Percentiles rank a stretch among this genome's conserved stretches.
phyloP scores from a whole-genome alignment of 2,888 invertebrate genomes.

The Acleris holmiana region DNA sequence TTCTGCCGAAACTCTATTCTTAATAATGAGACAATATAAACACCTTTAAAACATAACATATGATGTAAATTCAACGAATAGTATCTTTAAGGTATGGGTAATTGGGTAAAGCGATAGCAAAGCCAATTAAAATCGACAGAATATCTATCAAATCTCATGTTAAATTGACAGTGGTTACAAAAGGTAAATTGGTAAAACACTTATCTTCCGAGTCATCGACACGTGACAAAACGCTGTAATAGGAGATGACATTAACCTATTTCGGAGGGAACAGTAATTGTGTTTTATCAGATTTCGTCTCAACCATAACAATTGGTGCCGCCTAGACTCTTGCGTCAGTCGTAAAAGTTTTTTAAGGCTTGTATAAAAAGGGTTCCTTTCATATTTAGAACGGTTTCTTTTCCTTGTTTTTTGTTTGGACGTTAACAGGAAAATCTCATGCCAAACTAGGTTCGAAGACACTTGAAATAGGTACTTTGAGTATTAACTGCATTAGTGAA shows the following conservation, averaged over 20 bases:
- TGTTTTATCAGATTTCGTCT: slow-evolving; percentile 65
- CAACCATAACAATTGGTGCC: slow-evolving; percentile 59
- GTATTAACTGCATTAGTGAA: neutral
- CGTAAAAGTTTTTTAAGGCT: slow-evolving; percentile 52
- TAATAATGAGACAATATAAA: too few relatives aligned
- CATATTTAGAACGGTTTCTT: slow-evolving; percentile 22
- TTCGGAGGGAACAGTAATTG: slow-evolving; percentile 49
- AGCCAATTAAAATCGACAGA: slow-evolving; percentile 25
- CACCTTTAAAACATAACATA: too few relatives aligned
- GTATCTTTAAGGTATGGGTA: too few relatives aligned
- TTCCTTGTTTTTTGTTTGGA: slow-evolving; percentile 25
- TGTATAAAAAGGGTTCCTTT: slow-evolving; percentile 33
- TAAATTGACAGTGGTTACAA: slow-evolving; percentile 20
- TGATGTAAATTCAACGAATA: too few relatives aligned
- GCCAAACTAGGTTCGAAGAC: slow-evolving; percentile 9
- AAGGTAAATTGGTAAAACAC: slow-evolving; percentile 39
- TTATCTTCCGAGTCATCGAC: slow-evolving; percentile 56
- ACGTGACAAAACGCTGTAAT: slow-evolving; percentile 78
- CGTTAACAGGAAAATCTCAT: slow-evolving; percentile 19
- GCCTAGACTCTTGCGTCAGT: slow-evolving; percentile 48
- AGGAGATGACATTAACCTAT: slow-evolving; percentile 76
- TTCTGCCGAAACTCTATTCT: too few relatives aligned
- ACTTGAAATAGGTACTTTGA: slow-evolving; percentile 7
- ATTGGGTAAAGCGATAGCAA: neutral
- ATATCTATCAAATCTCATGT: slow-evolving; percentile 30